Evolutionary conservation across 2,797 vertebrate genomes (phyloP).

Genomic region (Cossypha caffra): DNA sequence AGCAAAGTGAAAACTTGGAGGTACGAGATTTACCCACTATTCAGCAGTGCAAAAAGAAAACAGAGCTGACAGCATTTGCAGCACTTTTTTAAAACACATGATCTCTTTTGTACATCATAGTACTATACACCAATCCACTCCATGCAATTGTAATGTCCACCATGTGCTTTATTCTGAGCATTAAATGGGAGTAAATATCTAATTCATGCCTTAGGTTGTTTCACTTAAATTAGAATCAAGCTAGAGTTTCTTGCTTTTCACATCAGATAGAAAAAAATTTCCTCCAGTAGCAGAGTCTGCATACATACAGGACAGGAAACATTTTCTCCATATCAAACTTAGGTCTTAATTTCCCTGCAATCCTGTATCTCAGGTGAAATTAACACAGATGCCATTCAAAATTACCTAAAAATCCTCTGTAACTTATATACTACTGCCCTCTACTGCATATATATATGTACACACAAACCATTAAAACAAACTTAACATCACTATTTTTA

Average conservation of each 20-base stretch:
- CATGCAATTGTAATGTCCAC: accelerated
- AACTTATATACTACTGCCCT: neutral
- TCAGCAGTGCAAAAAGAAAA: neutral
- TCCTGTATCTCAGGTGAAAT: neutral
- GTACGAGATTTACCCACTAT: neutral
- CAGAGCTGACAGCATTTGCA: neutral
- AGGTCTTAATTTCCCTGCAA: neutral
- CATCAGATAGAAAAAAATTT: neutral
- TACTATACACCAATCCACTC: neutral
- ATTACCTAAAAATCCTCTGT: neutral
- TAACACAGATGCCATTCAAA: neutral
- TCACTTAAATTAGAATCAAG: neutral
- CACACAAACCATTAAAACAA: neutral
- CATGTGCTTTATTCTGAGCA: neutral
- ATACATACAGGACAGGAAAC: neutral
- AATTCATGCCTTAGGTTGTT: neutral
- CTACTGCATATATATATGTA: neutral
- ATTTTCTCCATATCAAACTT: neutral
- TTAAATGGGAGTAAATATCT: neutral
- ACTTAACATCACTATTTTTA: neutral
- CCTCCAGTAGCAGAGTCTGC: neutral
- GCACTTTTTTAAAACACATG: accelerated
- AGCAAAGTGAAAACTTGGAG: neutral
- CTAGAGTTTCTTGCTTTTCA: neutral
- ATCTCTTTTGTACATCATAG: neutral